Evolutionary conservation across 2,113 vertebrate genomes (phyloP), one percentile per base, ranked within the genome.

Genomic region (Propithecus coquereli): DNA sequence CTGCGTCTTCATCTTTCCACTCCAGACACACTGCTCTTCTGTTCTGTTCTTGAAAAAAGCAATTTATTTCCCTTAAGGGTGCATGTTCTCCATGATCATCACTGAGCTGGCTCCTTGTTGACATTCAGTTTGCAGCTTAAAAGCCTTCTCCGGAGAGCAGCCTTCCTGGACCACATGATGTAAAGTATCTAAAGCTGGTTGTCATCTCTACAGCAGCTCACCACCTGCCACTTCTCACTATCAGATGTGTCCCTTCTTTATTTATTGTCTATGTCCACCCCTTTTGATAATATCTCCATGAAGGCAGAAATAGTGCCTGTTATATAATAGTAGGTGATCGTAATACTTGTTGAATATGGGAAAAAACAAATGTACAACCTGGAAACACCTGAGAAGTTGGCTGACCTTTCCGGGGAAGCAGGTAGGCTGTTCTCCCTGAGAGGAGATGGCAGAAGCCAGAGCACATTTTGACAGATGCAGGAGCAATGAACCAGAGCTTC

Each of bases 331-430:
- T 2, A 61, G 43, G 43, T 32, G 57, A n/a, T n/a, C 59, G 6
- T 94, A 94, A 91, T 34, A 89, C 91, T 94, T 95, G 34, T 73
- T 92, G 95, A 88, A 34, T 57, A 34, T 22, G 59, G 34, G 84
- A 77, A 94, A 89, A 40, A n/a, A 30, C 61, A 74, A 68, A 2
- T 0, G 5, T 0, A 6, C 3, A 25, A 47, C 97, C 96, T 95
- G 54, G 0, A 43, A 23, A 70, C 18, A 73, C 73, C 37, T 70
- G 23, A 50, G 43, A 79, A 16, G 30, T 8, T 47, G 40, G 65
- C 37, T 8, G 5, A 25, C 20, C 9, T 88, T 77, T 43, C 32
- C 13, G 0, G 54, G 59, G 37, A 85, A 52, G 37, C 32, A 10
- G 89, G 63, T 7, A 54, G n/a, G 12, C 30, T 4, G 16, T 6